phyloP scores from a whole-genome alignment of 2,113 vertebrate genomes.

The Tachycineta bicolor region DNA sequence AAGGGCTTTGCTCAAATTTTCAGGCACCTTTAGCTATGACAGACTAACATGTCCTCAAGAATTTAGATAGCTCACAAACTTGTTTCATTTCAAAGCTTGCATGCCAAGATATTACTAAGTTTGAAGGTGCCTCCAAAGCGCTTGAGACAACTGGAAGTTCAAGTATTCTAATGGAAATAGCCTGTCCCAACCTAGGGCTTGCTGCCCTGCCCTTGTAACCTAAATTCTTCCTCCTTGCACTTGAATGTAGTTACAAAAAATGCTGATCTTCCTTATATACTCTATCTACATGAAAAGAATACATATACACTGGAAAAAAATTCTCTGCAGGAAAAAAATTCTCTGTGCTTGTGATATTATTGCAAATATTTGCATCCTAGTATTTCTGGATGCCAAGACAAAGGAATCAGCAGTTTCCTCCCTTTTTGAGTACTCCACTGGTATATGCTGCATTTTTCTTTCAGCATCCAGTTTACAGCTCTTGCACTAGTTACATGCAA shows the following conservation, averaged over 20 bases:
- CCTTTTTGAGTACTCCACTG: not conserved
- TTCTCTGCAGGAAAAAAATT: not conserved
- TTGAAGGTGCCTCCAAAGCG: not conserved
- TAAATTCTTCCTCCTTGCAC: not conserved
- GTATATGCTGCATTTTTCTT: not conserved
- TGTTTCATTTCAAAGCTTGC: not conserved
- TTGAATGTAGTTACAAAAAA: not conserved
- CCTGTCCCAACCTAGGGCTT: not conserved
- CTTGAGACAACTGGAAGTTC: not conserved
- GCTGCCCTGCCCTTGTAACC: not conserved
- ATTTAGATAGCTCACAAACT: not conserved
- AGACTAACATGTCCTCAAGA: not conserved
- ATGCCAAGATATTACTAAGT: not conserved
- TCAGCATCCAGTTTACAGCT: slow-evolving; percentile 10
- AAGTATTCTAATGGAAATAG: not conserved
- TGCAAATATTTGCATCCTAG: not conserved
- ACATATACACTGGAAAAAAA: not conserved
- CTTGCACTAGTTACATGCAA: slow-evolving; percentile 55
- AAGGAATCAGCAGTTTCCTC: not conserved
- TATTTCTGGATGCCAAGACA: not conserved
- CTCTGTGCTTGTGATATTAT: not conserved
- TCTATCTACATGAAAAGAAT: not conserved
- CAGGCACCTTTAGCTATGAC: not conserved
- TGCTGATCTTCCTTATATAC: not conserved
- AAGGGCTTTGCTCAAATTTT: not conserved